phyloP scores from a whole-genome alignment of 2,888 invertebrate species.

The Zootermopsis nevadensis region DNA sequence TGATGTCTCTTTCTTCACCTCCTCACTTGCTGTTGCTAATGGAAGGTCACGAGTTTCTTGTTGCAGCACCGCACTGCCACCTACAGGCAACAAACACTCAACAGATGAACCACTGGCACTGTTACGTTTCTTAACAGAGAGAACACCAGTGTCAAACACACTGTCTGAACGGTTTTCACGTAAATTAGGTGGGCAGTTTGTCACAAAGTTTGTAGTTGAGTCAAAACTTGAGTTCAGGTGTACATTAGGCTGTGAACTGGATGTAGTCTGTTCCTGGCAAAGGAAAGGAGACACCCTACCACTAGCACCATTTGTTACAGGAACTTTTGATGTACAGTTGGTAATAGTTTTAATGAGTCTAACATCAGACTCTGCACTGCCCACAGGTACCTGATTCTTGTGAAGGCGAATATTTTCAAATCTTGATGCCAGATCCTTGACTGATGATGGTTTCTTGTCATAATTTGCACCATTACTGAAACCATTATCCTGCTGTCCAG shows the following conservation, averaged over 20 bases:
- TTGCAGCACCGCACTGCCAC: background rate
- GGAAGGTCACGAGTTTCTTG: background rate
- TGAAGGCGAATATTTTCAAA: constrained; percentile 70
- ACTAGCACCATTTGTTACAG: constrained; percentile 12
- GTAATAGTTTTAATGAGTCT: constrained; percentile 32
- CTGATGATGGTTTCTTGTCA: constrained; percentile 64
- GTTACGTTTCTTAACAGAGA: constrained; percentile 44
- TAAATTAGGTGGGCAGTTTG: constrained; percentile 43
- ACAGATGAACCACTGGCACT: constrained; percentile 38
- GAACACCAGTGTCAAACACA: constrained; percentile 45
- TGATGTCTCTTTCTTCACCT: background rate
- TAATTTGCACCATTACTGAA: background rate
- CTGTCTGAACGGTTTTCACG: constrained; percentile 45
- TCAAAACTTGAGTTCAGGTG: constrained; percentile 5
- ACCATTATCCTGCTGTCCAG: constrained; percentile 56
- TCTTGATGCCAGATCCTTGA: constrained; percentile 83
- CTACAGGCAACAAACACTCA: constrained; percentile 31
- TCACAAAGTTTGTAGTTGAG: constrained; percentile 35
- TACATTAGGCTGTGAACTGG: constrained; percentile 5
- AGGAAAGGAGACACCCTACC: background rate
- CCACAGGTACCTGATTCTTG: constrained; percentile 39
- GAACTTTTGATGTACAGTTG: background rate
- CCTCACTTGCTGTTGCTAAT: background rate
- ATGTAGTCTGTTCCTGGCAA: background rate
- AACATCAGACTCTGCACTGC: constrained; percentile 13